These are phyloP conservation scores for Varanus salvator DNA, from an alignment of 2,113 vertebrate genomes.

Conservation along the genomic window DNA sequence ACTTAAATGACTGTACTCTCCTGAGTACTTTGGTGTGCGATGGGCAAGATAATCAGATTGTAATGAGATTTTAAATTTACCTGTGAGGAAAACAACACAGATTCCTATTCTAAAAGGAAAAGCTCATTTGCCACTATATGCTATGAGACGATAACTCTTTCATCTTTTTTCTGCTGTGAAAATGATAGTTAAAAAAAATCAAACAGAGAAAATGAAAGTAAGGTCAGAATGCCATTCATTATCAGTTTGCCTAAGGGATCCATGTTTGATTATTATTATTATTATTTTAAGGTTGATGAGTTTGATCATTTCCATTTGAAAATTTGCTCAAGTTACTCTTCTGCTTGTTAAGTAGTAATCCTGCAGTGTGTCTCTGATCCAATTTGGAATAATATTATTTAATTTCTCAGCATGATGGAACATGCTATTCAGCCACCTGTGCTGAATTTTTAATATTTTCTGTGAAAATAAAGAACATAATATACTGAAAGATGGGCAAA, in stretches of 20 bases:
- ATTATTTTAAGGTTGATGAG: neutral
- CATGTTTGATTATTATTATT: neutral
- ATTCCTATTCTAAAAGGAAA: neutral
- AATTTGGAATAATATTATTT: conserved; percentile 17
- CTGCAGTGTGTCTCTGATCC: neutral
- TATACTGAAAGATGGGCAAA: neutral
- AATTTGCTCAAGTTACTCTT: neutral
- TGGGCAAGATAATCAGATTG: neutral
- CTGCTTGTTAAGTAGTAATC: neutral
- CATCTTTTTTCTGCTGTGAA: neutral
- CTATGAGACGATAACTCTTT: neutral
- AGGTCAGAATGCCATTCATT: conserved; percentile 15
- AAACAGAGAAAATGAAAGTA: neutral
- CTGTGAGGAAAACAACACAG: conserved; percentile 8
- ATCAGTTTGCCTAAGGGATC: conserved; percentile 3
- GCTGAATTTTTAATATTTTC: neutral
- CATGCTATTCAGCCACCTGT: conserved; percentile 4
- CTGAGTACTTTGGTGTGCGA: neutral
- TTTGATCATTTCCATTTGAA: conserved; percentile 12
- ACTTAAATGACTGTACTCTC: neutral
- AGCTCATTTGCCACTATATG: neutral
- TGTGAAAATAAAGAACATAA: neutral
- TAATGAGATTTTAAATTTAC: conserved; percentile 18
- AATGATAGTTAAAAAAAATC: conserved; percentile 5
- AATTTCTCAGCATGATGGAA: conserved; percentile 6